Conservation (phyloP, 2,113 vertebrate species). For the Corvus cornix region DNA sequence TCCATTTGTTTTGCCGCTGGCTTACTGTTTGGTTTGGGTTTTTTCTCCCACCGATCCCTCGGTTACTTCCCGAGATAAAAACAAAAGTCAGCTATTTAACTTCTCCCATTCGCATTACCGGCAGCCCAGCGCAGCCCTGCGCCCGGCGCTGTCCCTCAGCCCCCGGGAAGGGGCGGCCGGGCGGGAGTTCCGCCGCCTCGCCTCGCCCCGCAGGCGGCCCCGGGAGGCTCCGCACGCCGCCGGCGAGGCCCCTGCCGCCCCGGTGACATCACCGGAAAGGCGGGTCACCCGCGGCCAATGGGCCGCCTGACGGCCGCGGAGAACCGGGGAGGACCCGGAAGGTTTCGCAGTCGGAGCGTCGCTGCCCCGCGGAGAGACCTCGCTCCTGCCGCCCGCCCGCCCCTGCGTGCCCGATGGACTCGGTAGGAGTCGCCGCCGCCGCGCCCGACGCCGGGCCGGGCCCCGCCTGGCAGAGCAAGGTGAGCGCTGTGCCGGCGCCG, state of each 20-base stretch:
- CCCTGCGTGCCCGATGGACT: conserved; percentile 60
- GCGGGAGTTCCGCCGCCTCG: rapidly evolving
- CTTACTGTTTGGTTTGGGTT: too few relatives aligned
- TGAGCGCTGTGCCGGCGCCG: neutral
- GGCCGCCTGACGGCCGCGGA: neutral
- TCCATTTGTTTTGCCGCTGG: neutral
- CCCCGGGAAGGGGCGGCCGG: neutral
- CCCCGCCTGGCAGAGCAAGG: conserved; percentile 51
- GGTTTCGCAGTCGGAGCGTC: neutral
- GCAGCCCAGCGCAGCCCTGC: neutral
- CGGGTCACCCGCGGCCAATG: neutral
- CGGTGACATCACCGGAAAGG: neutral
- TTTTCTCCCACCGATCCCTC: neutral
- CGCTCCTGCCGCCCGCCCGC: too few relatives aligned
- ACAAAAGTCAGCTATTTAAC: neutral
- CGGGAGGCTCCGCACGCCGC: neutral
- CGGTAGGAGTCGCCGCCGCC: conserved; percentile 58
- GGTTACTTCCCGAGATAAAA: neutral
- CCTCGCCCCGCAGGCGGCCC: too few relatives aligned
- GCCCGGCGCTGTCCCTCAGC: neutral
- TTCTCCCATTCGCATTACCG: rapidly evolving
- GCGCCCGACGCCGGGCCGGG: neutral
- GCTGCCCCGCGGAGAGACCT: neutral
- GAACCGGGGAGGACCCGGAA: neutral
- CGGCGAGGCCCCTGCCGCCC: rapidly evolving